Evolutionary conservation across 2,888 invertebrate species (phyloP), one percentile per base, ranked within the genome.

Genomic region (Polyploca ridens): DNA sequence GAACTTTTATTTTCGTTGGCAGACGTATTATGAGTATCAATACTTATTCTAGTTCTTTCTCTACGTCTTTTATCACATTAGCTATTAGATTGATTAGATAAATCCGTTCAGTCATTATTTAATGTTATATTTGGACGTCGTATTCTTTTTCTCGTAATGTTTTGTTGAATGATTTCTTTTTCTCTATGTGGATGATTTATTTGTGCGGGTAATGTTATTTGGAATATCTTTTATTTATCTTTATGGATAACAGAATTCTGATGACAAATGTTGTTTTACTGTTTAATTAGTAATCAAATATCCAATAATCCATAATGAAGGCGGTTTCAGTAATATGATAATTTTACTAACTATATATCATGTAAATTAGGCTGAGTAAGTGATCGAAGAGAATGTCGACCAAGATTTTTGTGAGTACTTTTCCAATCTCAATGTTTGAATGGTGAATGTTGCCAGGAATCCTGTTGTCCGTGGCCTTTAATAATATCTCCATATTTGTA

Each of bases 71-170:
- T 46, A 54, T 54, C 19, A 19, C 58, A 58, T 63, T 63, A 58
- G 63, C 63, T 19, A 58, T 63, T 58, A 44, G 63, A 63, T 63
- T 58, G 63, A 63, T 63, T 63, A 58, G 63, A 27, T n/a, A 57
- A 62, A 57, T 57, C 63, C 63, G 41, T 63, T 63, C 44, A 35
- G 13, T 44, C 63, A 63, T 63, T 41, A 44, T 58, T 58, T 41
- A 41, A 44, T 54, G 54, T 54, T 58, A 27, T 63, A 58, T 54
- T 41, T 41, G 41, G 38, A 62, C 38, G 54, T 44, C 27, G 35
- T 62, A 35, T 62, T 38, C 54, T 35, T 62, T 54, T 33, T 54
- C 54, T 54, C 13, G 11, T 54, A 54, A 54, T 54, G 54, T 54
- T n/a, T 54, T 62, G 62, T 62, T 35, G 62, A n/a, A 54, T 54